Evolutionary conservation across 2,888 invertebrate genomes (phyloP).

Genomic region (Fragum whitleyi): DNA sequence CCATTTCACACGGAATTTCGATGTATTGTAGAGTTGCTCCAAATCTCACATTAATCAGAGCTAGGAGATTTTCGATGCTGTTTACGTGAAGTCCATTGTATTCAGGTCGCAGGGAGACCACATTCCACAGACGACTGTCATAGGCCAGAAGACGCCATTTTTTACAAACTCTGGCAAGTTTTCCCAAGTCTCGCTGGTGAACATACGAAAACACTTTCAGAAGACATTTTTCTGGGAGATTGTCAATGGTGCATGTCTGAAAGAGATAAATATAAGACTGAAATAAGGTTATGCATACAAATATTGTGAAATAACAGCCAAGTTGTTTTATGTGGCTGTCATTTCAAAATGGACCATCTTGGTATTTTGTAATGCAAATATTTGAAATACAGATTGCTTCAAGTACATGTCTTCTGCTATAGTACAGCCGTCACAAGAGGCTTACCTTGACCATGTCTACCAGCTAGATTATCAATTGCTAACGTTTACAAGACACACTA

Average conservation of each 20-base stretch:
- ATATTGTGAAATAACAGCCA: too few relatives aligned
- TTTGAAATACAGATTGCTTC: too few relatives aligned
- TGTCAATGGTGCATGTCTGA: slow-evolving; percentile 85
- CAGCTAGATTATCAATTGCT: too few relatives aligned
- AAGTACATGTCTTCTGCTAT: too few relatives aligned
- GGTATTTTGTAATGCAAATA: too few relatives aligned
- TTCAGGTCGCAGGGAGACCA: slow-evolving; percentile 98
- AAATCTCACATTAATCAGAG: slow-evolving; percentile 90
- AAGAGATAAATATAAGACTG: slow-evolving; percentile 42
- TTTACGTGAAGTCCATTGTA: slow-evolving; percentile 96
- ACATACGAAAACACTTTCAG: slow-evolving; percentile 97
- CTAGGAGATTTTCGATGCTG: slow-evolving; percentile 94
- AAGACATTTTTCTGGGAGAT: slow-evolving; percentile 98
- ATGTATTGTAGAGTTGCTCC: slow-evolving; percentile 81
- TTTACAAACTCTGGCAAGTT: slow-evolving; percentile 95
- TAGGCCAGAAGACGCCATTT: slow-evolving; percentile 98
- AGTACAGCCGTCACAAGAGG: too few relatives aligned
- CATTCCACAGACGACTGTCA: slow-evolving; percentile 97
- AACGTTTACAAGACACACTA: too few relatives aligned
- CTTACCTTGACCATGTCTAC: too few relatives aligned
- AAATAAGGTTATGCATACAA: background rate
- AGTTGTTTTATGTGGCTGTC: too few relatives aligned
- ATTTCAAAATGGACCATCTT: too few relatives aligned
- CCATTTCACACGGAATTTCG: slow-evolving; percentile 95
- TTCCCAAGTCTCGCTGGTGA: slow-evolving; percentile 95